Evolutionary conservation across 1,140 invertebrate genomes (phyloP).

Genomic region (Zaprionus inermis): DNA sequence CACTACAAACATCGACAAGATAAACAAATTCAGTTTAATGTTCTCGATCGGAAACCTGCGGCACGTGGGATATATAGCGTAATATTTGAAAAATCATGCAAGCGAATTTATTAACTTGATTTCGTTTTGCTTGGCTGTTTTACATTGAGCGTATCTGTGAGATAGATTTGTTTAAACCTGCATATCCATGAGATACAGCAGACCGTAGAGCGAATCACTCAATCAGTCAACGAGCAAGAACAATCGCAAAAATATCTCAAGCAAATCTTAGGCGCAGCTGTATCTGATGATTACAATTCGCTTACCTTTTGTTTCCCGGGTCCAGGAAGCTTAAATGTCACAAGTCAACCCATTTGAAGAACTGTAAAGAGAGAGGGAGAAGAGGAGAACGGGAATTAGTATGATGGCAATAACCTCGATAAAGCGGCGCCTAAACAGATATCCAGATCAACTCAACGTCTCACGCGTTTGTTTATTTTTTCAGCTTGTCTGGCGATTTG

Average conservation of each 20-base stretch:
- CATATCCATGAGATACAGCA: conserved; percentile 34
- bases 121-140: conserved; percentile 12
- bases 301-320: conserved; percentile 84
- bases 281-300: background rate
- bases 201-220: conserved; percentile 39
- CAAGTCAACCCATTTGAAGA: conserved; percentile 84
- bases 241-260: conserved; percentile 27
- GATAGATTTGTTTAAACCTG: conserved; percentile 3
- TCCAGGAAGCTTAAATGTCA: conserved; percentile 81
- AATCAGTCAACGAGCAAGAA: conserved; percentile 59
- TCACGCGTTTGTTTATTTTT: conserved; percentile 49
- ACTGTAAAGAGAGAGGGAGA: conserved; percentile 62
- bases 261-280: background rate
- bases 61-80: conserved; percentile 35
- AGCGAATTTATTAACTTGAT: conserved; percentile 32
- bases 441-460: background rate
- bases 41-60: conserved; percentile 9
- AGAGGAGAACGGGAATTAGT: conserved; percentile 13
- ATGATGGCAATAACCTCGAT: background rate
- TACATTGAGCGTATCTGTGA: conserved; percentile 21
- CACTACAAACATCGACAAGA: conserved; percentile 14
- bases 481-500: conserved; percentile 11
- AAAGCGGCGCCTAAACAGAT: conserved; percentile 27
- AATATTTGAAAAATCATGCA: conserved; percentile 26
- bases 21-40: conserved; percentile 44